Evolutionary conservation across 23 tunicate species (phyloP), one percentile per base, ranked within the genome.

Genomic region (Ciona savignyi): DNA sequence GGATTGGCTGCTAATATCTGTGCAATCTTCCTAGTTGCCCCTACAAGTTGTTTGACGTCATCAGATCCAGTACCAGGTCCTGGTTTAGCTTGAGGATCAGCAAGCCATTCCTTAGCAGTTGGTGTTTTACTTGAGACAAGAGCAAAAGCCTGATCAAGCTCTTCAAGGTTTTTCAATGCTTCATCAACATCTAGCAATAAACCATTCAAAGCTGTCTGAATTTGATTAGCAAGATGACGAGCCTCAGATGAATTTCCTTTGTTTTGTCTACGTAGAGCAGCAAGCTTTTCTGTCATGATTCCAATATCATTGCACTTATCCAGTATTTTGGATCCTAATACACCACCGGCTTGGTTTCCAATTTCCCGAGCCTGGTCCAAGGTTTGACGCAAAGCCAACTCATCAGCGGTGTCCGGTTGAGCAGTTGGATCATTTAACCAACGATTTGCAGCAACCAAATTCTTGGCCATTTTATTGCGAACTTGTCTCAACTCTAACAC

Each of bases 401-500:
- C 83, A 3, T 80, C 97, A 20, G 70, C 80, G 11, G 85, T 67
- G 21, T 83, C 95, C 76, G 95, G 68, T 22, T 81, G 80, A 2
- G 99, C 99, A 70, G 83, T 88, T 3, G 83, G 78, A 70, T 95
- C 83, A 25, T 84, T 76, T 28, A 95, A 62, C 84, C 89, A 95
- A 15, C 65, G 35, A 32, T 85, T 79, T 9, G 93, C 96, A 27
- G 70, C 26, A 34, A 48, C 78, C 70, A 95, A 15, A 62, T 83
- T 84, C 15, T 72, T 66, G 21, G 86, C 91, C 77, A 95, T 80
- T 60, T 70, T 71, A 25, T 95, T 77, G 6, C 95, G 62, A 0
- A 76, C 34, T 65, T 76, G 72, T 51, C 81, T 78, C 33, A 95
- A 61, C 34, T 83, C 68, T 15, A 80, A 68, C 0, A 95, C 27